Conservation (phyloP, 2,113 vertebrate species). For the Eubucco bourcierii region DNA sequence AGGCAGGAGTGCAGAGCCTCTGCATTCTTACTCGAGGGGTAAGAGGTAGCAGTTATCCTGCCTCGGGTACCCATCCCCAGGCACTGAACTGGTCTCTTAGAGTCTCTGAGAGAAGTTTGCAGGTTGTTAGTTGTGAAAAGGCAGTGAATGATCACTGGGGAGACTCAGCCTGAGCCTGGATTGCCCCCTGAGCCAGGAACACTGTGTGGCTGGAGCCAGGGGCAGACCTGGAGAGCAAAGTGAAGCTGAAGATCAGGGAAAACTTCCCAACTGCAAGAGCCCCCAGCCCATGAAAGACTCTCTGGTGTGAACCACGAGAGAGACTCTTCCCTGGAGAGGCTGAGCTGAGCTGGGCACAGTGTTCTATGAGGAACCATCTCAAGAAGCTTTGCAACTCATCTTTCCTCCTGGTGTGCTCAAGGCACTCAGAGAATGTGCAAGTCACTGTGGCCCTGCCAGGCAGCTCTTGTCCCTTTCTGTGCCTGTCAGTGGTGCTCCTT, state of each 20-base stretch:
- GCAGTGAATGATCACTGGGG: slow-evolving; percentile 5
- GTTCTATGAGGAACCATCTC: neutral
- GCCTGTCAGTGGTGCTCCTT: neutral
- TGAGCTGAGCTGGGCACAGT: neutral
- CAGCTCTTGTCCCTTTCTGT: neutral
- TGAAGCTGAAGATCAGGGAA: neutral
- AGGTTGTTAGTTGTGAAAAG: neutral
- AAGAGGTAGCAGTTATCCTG: neutral
- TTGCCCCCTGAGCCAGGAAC: neutral
- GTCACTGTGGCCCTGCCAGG: neutral
- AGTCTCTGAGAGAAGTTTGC: neutral
- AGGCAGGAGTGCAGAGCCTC: neutral
- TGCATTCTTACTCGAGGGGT: neutral
- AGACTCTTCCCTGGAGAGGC: neutral
- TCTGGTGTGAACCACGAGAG: neutral
- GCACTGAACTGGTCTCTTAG: neutral
- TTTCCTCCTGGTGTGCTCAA: neutral
- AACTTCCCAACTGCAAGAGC: neutral
- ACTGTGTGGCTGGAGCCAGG: neutral
- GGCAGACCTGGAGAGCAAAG: slow-evolving; percentile 13
- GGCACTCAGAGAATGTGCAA: neutral
- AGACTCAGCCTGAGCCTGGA: neutral
- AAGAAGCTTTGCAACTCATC: neutral
- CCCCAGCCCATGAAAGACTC: neutral
- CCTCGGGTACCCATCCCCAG: neutral